These are phyloP conservation scores for Acleris holmiana DNA, from an alignment of 2,888 invertebrate genomes.

Conservation along the genomic window DNA sequence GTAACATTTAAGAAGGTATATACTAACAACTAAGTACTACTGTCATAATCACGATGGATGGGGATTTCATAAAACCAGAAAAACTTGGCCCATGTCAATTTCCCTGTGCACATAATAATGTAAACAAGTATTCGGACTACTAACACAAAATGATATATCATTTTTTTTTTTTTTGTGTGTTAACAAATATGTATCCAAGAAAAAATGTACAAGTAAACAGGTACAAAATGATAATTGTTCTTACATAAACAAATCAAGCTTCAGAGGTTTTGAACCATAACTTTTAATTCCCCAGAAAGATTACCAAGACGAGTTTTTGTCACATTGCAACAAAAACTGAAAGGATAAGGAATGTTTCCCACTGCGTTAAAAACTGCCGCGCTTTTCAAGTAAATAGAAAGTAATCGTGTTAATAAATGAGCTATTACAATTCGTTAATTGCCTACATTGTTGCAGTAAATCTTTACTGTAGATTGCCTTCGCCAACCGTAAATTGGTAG, in stretches of 20 bases:
- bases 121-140: too few relatives aligned
- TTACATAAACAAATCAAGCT: neutral
- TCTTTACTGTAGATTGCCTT: constrained; percentile 13
- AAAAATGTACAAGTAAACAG: too few relatives aligned
- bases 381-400: constrained; percentile 9
- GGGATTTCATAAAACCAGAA: too few relatives aligned
- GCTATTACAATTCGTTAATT: constrained; percentile 21
- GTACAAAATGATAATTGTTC: too few relatives aligned
- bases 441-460: constrained; percentile 23
- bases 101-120: too few relatives aligned
- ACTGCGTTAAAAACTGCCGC: constrained; percentile 17
- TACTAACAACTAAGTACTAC: too few relatives aligned
- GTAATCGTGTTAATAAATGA: constrained; percentile 18
- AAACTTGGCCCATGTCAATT: too few relatives aligned
- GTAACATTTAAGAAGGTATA: too few relatives aligned
- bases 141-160: too few relatives aligned
- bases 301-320: constrained; percentile 23
- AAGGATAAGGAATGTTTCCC: constrained; percentile 4
- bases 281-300: neutral
- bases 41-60: too few relatives aligned
- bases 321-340: constrained; percentile 8
- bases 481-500: constrained; percentile 21
- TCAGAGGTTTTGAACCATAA: constrained; percentile 4
- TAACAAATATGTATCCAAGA: too few relatives aligned
- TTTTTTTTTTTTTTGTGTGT: too few relatives aligned